Base-by-base conservation (phyloP, 2,113 vertebrate species). In the Excalfactoria chinensis region DNA sequence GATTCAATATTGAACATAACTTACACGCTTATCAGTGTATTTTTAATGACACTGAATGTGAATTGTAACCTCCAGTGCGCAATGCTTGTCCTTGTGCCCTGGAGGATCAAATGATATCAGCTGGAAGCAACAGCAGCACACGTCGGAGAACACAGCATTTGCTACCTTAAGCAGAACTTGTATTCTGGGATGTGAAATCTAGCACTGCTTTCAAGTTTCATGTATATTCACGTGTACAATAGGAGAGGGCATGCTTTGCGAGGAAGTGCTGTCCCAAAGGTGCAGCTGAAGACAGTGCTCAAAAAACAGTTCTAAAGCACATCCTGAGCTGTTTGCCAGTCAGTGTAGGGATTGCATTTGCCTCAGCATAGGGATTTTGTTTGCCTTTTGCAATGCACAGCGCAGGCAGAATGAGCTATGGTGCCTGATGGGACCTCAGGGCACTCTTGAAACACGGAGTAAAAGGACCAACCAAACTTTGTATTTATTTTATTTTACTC, bases 11-110 rank as follows among this genome's bases (percentile, higher is more conserved):
- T 95, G 88, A 86, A 93, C 81, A 75, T 86, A 77, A 56, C 53
- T 93, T 78, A 93, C 85, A 89, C 67, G 79, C 76, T 88, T 84
- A 90, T 89, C 84, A n/a, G 79, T 95, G 92, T 96, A 90, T 93
- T 84, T 82, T 86, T 94, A 95, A 95, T 90, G 46, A 94, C 80
- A 78, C 34, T 44, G 64, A 88, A 78, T 62, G 62, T 37, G 91
- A 94, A 56, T 89, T 3, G 1, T 78, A 94, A 83, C 86, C 81
- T 86, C 58, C 35, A 62, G 90, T 75, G 85, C 81, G 40, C 49
- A 78, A 74, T 78, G 77, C 89, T 87, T 94, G 88, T 96, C 92
- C 75, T 67, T 58, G 73, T 7, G 3, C 92, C 77, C 83, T 62
- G 69, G 91, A 92, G 94, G 51, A 44, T 48, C 55, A 71, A 84